Evolutionary conservation across 2,888 invertebrate species (phyloP).

Genomic region (Mongoloraphidia duomilia): DNA sequence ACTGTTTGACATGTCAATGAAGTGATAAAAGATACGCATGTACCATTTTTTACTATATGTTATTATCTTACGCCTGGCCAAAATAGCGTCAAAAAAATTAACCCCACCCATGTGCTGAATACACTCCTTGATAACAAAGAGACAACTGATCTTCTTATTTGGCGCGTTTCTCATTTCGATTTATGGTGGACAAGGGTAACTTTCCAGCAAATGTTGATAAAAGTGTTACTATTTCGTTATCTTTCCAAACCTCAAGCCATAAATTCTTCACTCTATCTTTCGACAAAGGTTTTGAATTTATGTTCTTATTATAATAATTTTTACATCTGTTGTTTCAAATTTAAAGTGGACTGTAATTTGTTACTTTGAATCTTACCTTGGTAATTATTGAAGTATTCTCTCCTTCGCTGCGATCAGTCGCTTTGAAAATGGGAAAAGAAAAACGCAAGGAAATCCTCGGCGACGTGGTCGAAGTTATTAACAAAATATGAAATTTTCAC

Average conservation of each 20-base stretch:
- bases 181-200: slow-evolving; percentile 16
- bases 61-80: slow-evolving; percentile 3
- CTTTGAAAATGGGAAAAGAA: too few relatives aligned
- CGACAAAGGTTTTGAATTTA: too few relatives aligned
- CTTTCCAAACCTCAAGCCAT: slow-evolving; percentile 22
- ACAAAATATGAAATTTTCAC: too few relatives aligned
- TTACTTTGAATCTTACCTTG: too few relatives aligned
- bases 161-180: slow-evolving; percentile 15
- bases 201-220: slow-evolving; percentile 20
- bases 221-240: slow-evolving; percentile 21
- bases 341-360: too few relatives aligned
- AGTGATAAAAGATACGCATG: slow-evolving; percentile 12
- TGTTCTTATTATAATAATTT: too few relatives aligned
- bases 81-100: slow-evolving; percentile 11
- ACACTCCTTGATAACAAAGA: slow-evolving; percentile 10
- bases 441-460: too few relatives aligned
- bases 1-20: slow-evolving; percentile 10
- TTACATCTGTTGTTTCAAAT: too few relatives aligned
- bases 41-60: slow-evolving; percentile 11
- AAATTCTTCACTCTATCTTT: too few relatives aligned
- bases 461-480: too few relatives aligned
- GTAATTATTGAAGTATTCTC: too few relatives aligned
- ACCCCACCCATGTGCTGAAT: slow-evolving; percentile 17
- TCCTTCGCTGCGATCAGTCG: too few relatives aligned
- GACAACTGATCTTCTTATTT: slow-evolving; percentile 5